phyloP scores from a whole-genome alignment of 2,888 invertebrate species.

The Scrobipalpa atriplicella region DNA sequence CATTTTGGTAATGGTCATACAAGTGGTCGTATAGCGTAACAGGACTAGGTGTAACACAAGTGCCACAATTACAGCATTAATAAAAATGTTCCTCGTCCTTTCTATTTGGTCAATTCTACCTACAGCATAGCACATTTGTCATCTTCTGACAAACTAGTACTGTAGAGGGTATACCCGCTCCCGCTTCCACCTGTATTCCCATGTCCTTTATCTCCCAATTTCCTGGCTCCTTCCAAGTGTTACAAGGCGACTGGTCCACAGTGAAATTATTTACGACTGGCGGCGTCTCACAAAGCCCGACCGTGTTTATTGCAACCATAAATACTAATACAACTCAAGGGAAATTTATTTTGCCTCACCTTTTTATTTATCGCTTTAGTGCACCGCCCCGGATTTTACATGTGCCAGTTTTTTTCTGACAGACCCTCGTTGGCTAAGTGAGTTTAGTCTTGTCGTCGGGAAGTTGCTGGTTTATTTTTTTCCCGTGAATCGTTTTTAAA shows the following conservation, averaged over 20 bases:
- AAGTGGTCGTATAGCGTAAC: too few species aligned
- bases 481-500: too few species aligned
- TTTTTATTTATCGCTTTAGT: slow-evolving; percentile 73
- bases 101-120: slow-evolving; percentile 5
- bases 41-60: not conserved
- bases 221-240: slow-evolving; percentile 61
- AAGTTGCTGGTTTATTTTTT: slow-evolving; percentile 3
- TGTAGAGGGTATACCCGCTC: slow-evolving; percentile 22
- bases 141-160: not conserved
- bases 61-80: not conserved
- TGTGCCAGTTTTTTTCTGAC: slow-evolving; percentile 40
- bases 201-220: slow-evolving; percentile 34
- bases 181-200: slow-evolving; percentile 4
- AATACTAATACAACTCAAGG: slow-evolving; percentile 77
- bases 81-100: not conserved
- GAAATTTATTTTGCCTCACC: slow-evolving; percentile 78
- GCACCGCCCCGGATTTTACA: slow-evolving; percentile 42
- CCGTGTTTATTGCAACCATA: slow-evolving; percentile 76
- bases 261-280: slow-evolving; percentile 78
- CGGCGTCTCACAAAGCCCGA: slow-evolving; percentile 76
- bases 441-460: slow-evolving; percentile 12
- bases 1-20: too few species aligned
- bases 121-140: not conserved
- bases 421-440: slow-evolving; percentile 20
- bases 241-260: slow-evolving; percentile 69